A percentile compares a stretch with the other conserved stretches of the same genome.
Conservation (phyloP, 2,113 vertebrate species). For the Rhodinocichla rosea region DNA sequence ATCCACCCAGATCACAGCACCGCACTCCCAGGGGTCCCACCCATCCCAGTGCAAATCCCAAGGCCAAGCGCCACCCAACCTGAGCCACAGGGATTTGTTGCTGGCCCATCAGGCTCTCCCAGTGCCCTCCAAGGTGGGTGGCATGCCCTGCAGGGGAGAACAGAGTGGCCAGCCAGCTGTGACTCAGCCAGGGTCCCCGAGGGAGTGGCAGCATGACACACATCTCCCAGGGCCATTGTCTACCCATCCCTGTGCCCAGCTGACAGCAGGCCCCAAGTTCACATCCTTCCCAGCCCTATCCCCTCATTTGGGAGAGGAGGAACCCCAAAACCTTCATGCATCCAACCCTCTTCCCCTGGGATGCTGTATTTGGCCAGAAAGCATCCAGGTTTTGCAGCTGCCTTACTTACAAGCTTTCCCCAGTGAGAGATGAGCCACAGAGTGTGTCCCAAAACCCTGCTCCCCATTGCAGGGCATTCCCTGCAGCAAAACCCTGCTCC, state of each 20-base stretch:
- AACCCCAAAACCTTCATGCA: neutral
- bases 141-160: neutral
- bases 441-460: neutral
- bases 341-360: neutral
- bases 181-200: neutral
- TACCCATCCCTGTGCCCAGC: fast-evolving
- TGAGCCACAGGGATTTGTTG: neutral
- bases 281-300: neutral
- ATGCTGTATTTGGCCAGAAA: neutral
- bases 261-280: neutral
- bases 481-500: neutral
- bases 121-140: neutral
- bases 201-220: neutral
- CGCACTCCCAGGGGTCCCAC: neutral
- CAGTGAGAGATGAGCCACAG: fast-evolving
- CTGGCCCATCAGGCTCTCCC: neutral
- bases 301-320: neutral
- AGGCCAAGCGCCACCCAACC: neutral
- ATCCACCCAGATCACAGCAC: neutral
- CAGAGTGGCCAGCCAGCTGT: neutral
- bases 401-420: neutral
- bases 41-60: neutral
- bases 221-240: neutral
- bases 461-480: fast-evolving
- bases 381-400: neutral